Percentiles rank a stretch among this genome's conserved stretches.
phyloP scores from a whole-genome alignment of 2,888 invertebrate genomes.

The Cancer borealis region DNA sequence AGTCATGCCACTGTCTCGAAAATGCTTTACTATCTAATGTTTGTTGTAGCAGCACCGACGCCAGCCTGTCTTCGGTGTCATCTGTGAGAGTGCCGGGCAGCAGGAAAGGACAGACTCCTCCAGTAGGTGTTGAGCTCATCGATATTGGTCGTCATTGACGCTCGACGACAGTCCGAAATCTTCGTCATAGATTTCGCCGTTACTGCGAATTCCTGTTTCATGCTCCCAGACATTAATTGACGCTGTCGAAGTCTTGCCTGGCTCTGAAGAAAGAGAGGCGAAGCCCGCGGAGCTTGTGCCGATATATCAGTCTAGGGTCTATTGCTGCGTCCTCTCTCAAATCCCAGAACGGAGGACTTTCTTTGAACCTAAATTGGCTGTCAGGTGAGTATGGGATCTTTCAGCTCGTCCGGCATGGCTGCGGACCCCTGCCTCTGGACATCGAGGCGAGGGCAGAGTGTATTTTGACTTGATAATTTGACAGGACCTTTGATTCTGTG shows the following conservation, averaged over 20 bases:
- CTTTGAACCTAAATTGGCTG: constrained; percentile 29
- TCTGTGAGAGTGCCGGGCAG: neutral
- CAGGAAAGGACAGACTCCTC: neutral
- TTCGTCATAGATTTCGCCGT: constrained; percentile 24
- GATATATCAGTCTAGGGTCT: constrained; percentile 13
- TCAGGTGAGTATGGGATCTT: neutral
- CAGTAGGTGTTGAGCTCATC: neutral
- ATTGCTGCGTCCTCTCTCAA: neutral
- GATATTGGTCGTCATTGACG: neutral
- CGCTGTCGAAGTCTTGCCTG: constrained; percentile 33
- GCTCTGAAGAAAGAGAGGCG: neutral
- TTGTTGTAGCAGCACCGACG: neutral
- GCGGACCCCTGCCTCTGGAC: neutral
- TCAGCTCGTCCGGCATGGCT: constrained; percentile 4
- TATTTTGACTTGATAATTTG: neutral
- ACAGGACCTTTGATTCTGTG: neutral
- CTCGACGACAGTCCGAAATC: constrained; percentile 23
- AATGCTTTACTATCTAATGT: neutral
- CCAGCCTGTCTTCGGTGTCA: neutral
- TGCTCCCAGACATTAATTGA: constrained; percentile 15
- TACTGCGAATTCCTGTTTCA: constrained; percentile 33
- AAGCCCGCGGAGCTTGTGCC: neutral
- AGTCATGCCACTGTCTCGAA: neutral
- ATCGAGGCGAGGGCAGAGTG: neutral
- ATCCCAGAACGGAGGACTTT: neutral